Evolutionary conservation across 2,797 vertebrate species (phyloP), one percentile per base, ranked within the genome.

Genomic region (Xiphophorus birchmanni): DNA sequence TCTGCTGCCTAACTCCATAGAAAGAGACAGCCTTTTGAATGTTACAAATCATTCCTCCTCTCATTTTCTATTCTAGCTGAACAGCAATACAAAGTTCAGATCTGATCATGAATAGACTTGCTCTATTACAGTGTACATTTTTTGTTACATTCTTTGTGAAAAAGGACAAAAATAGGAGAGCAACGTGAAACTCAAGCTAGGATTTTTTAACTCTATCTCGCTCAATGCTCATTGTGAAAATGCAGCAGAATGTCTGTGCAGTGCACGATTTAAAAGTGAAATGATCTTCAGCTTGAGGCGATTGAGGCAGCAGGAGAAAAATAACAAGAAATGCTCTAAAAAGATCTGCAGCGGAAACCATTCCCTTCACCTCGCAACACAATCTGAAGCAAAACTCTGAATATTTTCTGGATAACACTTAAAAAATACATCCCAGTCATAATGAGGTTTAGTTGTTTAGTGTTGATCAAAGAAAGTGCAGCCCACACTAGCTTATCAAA

Each of bases 281-380:
- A 87, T 80, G 50, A 82, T 88, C 88, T 86, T 85, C 54, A 81
- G 80, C 85, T 87, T 37, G 35, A 87, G 83, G 77, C 82, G 11
- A 44, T 45, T 11, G 10, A 75, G 37, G 73, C 73, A 79, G 80
- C 32, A 1, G 52, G 23, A 81, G 21, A 48, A 73, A 75, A 79
- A 23, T 67, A 63, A 35, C 29, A 32, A 63, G 35, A 12, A 69
- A 69, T 37, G 65, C 65, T 69, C 37, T 4, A 37, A 71, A 80
- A 80, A 84, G 32, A 81, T 73, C 75, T 74, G 40, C 81, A 73
- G 76, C 26, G 45, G 48, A 65, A 58, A 44, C 17, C 35, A 35
- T 9, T 73, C 74, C 69, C 42, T 44, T 71, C 58, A 54, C 47
- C 12, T 82, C 44, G 73, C 73, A 82, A 44, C 58, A 50, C 42